A percentile compares a stretch with the other conserved stretches of the same genome.
Conservation (phyloP, 2,113 vertebrate species). For the Anseranas semipalmata region DNA sequence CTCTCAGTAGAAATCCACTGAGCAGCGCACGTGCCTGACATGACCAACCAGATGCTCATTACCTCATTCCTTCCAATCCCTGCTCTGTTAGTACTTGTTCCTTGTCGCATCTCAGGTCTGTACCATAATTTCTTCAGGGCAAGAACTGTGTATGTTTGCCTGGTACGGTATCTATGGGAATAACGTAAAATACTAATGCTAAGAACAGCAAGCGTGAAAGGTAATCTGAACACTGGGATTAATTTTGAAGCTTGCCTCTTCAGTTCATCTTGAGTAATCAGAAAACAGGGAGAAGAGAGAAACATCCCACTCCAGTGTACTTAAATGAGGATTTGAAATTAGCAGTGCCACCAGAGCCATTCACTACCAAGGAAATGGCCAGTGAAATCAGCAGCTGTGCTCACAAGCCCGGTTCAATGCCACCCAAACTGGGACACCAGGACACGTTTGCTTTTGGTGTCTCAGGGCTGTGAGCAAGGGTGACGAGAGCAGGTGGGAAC, state of each 20-base stretch:
- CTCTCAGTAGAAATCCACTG: not conserved
- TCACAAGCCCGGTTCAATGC: not conserved
- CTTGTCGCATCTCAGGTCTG: conserved; percentile 39
- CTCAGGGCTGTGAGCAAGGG: not conserved
- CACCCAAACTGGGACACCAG: rapidly evolving
- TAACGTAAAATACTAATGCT: not conserved
- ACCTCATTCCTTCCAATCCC: not conserved
- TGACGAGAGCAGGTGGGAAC: not conserved
- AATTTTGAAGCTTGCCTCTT: not conserved
- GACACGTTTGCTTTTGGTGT: not conserved
- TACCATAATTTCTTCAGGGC: conserved; percentile 25
- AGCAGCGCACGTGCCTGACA: conserved; percentile 21
- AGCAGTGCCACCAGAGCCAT: not conserved
- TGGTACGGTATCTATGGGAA: conserved; percentile 38
- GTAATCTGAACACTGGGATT: not conserved
- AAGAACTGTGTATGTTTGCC: conserved; percentile 24
- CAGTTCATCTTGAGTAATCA: not conserved
- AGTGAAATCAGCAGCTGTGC: not conserved
- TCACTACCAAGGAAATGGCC: not conserved
- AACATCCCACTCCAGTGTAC: not conserved
- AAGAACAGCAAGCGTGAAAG: conserved; percentile 20
- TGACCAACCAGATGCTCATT: not conserved
- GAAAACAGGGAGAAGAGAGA: not conserved
- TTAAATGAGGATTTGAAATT: not conserved
- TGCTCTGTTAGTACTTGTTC: not conserved